Conservation (phyloP, 2,888 invertebrate species). For the Nowickia ferox region DNA sequence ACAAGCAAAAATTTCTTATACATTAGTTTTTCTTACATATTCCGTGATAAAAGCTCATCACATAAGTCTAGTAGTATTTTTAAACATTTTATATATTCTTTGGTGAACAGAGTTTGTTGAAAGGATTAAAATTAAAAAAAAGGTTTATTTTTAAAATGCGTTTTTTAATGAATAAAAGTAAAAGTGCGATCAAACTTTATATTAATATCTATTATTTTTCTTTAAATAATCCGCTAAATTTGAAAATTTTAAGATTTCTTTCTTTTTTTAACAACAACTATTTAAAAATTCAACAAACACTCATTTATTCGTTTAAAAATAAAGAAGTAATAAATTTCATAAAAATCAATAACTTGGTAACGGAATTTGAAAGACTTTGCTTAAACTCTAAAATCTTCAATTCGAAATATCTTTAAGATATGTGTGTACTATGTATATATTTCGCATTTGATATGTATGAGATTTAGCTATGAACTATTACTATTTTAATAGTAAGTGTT, state of each 20-base stretch:
- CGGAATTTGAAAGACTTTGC: background rate
- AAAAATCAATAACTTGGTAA: background rate
- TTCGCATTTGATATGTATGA: slow-evolving; percentile 44
- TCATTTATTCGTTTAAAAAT: slow-evolving; percentile 12
- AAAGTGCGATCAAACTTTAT: background rate
- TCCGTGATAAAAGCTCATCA: background rate
- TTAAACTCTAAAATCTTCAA: background rate
- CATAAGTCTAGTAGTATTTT: background rate
- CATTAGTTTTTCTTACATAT: too few relatives aligned
- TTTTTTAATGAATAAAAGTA: background rate
- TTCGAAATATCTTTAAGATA: slow-evolving; percentile 22
- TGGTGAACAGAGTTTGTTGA: background rate
- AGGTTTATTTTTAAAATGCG: background rate
- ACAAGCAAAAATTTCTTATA: too few relatives aligned
- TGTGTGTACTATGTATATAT: too few relatives aligned
- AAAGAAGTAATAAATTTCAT: slow-evolving; percentile 13
- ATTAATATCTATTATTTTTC: background rate
- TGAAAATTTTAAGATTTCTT: background rate
- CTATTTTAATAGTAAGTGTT: background rate
- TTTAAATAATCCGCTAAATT: background rate
- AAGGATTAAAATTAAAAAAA: background rate
- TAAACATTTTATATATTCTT: background rate
- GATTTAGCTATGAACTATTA: slow-evolving; percentile 25
- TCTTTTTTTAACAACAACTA: slow-evolving; percentile 43
- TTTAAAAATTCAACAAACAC: slow-evolving; percentile 32